phyloP scores from a whole-genome alignment of 2,113 vertebrate species.

The Cettia cetti region DNA sequence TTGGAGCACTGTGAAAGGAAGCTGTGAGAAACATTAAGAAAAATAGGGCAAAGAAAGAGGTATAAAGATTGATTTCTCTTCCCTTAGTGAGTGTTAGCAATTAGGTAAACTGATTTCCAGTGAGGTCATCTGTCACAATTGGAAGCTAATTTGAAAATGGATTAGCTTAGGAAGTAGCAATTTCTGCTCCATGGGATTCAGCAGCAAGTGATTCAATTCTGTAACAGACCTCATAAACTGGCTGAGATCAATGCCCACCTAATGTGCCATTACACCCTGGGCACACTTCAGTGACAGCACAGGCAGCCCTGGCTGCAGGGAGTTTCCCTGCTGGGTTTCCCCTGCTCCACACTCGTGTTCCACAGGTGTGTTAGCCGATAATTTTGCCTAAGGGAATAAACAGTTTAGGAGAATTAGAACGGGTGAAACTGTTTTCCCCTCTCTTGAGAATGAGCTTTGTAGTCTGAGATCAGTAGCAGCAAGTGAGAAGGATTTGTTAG shows the following conservation, averaged over 20 bases:
- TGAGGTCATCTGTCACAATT: slow-evolving; percentile 73
- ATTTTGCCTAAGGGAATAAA: slow-evolving; percentile 56
- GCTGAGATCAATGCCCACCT: slow-evolving; percentile 75
- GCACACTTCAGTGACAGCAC: slow-evolving; percentile 58
- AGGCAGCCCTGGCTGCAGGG: slow-evolving; percentile 60
- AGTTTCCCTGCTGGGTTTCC: slow-evolving; percentile 25
- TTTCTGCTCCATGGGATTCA: slow-evolving; percentile 69
- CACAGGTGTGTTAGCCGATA: slow-evolving; percentile 54
- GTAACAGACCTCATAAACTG: slow-evolving; percentile 68
- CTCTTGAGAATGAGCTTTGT: not conserved
- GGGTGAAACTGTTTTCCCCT: not conserved
- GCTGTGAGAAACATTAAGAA: not conserved
- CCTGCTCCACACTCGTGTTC: not conserved
- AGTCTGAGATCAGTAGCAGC: not conserved
- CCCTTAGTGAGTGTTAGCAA: slow-evolving; percentile 47
- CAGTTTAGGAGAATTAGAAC: slow-evolving; percentile 38
- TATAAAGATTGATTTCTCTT: slow-evolving; percentile 48
- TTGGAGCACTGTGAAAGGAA: not conserved
- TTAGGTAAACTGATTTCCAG: slow-evolving; percentile 69
- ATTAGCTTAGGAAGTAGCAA: slow-evolving; percentile 71
- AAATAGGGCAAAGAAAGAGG: not conserved
- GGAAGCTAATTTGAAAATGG: slow-evolving; percentile 77
- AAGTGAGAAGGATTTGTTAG: not conserved
- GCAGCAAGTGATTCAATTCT: slow-evolving; percentile 60
- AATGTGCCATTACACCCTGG: slow-evolving; percentile 74